Conservation (phyloP, 2,888 invertebrate species). For the Lasioglossum oenotherae region DNA sequence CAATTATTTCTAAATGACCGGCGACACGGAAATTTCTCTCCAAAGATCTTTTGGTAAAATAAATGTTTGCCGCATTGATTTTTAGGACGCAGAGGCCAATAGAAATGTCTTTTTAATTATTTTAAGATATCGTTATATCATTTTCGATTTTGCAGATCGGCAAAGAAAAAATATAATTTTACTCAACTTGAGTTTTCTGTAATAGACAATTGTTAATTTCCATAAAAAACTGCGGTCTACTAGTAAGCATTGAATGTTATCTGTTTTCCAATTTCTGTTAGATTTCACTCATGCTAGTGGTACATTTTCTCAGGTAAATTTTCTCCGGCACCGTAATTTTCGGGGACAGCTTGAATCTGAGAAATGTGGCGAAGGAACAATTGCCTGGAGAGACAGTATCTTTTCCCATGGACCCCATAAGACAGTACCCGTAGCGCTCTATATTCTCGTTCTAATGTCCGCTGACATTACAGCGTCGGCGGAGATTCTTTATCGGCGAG, state of each 20-base stretch:
- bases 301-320: background rate
- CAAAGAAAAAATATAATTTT: too few species aligned
- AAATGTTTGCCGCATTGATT: background rate
- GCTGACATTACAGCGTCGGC: slow-evolving; percentile 60
- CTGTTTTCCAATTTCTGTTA: too few species aligned
- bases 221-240: too few species aligned
- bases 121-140: too few species aligned
- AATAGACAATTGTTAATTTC: too few species aligned
- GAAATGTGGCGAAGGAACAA: background rate
- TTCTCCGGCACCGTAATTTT: background rate
- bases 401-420: slow-evolving; percentile 8
- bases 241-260: too few species aligned
- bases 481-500: slow-evolving; percentile 66
- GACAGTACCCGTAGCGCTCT: slow-evolving; percentile 14
- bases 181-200: too few species aligned
- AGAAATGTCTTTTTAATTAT: background rate
- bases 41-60: background rate
- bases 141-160: too few species aligned
- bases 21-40: background rate
- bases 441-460: slow-evolving; percentile 61
- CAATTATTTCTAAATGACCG: background rate
- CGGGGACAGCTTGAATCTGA: background rate
- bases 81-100: background rate
- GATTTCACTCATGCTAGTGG: background rate
- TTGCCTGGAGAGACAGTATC: background rate